These are phyloP conservation scores for Clinocottus analis DNA, from an alignment of 2,113 vertebrate species.

Conservation along the genomic window DNA sequence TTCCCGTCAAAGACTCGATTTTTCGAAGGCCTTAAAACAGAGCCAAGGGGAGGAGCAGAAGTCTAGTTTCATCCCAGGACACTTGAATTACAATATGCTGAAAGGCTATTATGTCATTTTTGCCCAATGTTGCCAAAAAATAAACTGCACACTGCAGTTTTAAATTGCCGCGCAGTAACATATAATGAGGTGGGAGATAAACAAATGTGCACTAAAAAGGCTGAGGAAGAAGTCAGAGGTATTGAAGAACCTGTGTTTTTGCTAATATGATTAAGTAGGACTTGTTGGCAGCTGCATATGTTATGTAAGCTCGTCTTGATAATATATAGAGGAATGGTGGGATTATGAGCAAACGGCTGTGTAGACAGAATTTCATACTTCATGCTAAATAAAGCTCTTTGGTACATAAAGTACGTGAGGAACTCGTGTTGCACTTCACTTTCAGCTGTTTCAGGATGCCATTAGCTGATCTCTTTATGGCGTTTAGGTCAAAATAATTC, in stretches of 20 bases:
- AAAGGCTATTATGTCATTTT: neutral
- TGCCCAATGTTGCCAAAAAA: neutral
- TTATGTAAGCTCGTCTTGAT: constrained; percentile 44
- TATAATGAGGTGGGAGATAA: constrained; percentile 4
- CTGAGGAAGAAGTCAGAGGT: constrained; percentile 9
- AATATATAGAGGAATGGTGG: constrained; percentile 42
- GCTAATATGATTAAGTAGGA: constrained; percentile 43
- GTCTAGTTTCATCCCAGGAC: neutral
- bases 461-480: constrained; percentile 44
- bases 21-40: neutral
- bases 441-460: constrained; percentile 9
- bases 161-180: constrained; percentile 19
- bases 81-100: neutral
- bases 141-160: neutral
- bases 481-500: constrained; percentile 33
- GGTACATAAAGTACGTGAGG: constrained; percentile 12
- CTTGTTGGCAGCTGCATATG: constrained; percentile 36
- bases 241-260: constrained; percentile 17
- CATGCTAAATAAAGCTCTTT: constrained; percentile 51
- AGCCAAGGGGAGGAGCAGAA: neutral
- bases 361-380: constrained; percentile 39
- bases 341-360: constrained; percentile 31
- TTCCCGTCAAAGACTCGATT: neutral
- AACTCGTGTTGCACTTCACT: constrained; percentile 26
- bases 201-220: constrained; percentile 36